Evolutionary conservation across 2,113 vertebrate species (phyloP).

Genomic region (Ursus arctos): DNA sequence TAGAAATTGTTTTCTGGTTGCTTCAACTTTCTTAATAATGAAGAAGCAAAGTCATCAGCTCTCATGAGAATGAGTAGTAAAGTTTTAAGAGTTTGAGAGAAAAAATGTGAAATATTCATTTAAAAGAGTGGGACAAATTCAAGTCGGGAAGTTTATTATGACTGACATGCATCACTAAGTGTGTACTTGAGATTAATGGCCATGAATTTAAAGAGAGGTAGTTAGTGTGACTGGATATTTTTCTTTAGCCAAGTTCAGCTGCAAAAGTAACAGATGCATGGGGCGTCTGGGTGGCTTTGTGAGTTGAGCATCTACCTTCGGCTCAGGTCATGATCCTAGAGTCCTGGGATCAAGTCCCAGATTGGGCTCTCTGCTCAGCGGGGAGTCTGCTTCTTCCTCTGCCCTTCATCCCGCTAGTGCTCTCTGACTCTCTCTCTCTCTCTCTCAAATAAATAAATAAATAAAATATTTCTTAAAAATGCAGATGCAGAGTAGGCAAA

Average conservation of each 20-base stretch:
- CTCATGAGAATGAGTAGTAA: neutral
- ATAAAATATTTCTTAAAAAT: no score
- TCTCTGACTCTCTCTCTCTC: no score
- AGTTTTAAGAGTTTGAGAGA: neutral
- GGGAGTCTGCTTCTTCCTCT: no score
- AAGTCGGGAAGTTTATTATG: neutral
- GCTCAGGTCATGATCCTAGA: no score
- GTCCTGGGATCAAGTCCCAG: no score
- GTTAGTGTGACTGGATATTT: neutral
- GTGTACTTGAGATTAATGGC: neutral
- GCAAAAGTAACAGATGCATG: neutral
- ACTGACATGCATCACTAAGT: neutral
- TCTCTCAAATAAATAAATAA: no score
- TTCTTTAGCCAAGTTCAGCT: neutral
- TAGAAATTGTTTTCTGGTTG: constrained; percentile 22
- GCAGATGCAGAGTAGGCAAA: neutral
- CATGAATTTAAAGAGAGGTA: constrained; percentile 48
- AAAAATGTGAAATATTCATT: constrained; percentile 39
- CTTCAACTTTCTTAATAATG: neutral
- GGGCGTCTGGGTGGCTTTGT: no score
- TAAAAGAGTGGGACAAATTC: neutral
- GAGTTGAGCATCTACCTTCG: no score
- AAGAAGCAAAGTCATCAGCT: neutral
- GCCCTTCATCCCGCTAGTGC: no score
- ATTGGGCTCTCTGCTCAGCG: no score